A percentile compares a stretch with the other conserved stretches of the same genome.
Evolutionary conservation across 1,140 invertebrate genomes (phyloP).

Genomic region (Papilio helenus): DNA sequence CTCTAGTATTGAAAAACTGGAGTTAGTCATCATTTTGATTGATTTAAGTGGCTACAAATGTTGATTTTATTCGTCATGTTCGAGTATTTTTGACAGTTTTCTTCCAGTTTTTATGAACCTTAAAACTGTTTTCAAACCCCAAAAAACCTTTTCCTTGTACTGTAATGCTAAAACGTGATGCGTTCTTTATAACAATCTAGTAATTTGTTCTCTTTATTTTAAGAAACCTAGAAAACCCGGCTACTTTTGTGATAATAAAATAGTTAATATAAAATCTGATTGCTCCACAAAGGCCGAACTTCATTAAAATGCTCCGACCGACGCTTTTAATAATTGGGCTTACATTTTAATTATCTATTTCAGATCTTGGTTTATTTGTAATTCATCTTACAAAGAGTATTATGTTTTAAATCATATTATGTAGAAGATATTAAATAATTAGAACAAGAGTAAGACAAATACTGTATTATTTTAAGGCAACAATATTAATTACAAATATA

Average conservation of each 20-base stretch:
- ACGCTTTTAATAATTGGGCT: not conserved
- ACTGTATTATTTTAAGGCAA: no score
- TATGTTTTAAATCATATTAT: no score
- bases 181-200: no score
- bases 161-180: no score
- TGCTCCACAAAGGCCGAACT: not conserved
- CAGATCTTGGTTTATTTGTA: not conserved
- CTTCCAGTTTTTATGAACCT: no score
- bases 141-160: no score
- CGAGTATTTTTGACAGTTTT: not conserved
- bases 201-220: no score
- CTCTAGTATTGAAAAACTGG: not conserved
- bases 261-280: not conserved
- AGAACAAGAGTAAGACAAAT: no score
- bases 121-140: no score
- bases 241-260: not conserved
- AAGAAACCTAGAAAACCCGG: not conserved
- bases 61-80: not conserved
- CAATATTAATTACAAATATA: no score
- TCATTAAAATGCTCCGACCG: not conserved
- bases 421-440: no score
- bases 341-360: not conserved
- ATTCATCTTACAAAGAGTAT: not conserved
- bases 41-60: no score
- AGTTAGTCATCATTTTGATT: not conserved